Percentiles rank a stretch among this genome's conserved stretches.
Evolutionary conservation across 2,113 vertebrate species (phyloP).

Genomic region (Poicephalus meyeri): DNA sequence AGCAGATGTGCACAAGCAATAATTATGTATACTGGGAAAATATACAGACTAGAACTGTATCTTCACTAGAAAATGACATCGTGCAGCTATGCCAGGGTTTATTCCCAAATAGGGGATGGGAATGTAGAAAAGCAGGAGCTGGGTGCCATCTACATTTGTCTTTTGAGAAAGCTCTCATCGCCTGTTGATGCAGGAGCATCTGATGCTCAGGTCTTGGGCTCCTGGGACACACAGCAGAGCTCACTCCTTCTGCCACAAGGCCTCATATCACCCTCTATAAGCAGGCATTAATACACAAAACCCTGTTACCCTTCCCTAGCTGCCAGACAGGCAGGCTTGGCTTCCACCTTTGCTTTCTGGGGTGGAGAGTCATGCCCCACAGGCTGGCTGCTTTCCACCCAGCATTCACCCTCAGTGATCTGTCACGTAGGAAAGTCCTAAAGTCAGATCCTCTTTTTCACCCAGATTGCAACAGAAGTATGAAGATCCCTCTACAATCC

Average conservation of each 20-base stretch:
- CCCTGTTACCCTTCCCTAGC: neutral
- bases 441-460: neutral
- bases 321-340: neutral
- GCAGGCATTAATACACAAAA: neutral
- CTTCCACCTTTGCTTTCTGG: neutral
- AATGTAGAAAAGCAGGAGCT: neutral
- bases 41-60: neutral
- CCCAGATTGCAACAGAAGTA: neutral
- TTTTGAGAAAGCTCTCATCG: neutral
- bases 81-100: neutral
- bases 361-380: neutral
- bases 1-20: neutral
- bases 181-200: neutral
- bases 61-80: neutral
- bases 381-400: neutral
- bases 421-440: neutral
- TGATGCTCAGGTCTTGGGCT: neutral
- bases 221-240: neutral
- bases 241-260: rapidly evolving
- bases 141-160: neutral
- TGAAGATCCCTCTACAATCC: neutral
- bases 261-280: neutral
- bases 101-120: neutral
- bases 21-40: neutral
- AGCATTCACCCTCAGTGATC: neutral